Evolutionary conservation across 1,140 invertebrate genomes (phyloP), one percentile per base, ranked within the genome.

Genomic region (Lepidurus packardi): DNA sequence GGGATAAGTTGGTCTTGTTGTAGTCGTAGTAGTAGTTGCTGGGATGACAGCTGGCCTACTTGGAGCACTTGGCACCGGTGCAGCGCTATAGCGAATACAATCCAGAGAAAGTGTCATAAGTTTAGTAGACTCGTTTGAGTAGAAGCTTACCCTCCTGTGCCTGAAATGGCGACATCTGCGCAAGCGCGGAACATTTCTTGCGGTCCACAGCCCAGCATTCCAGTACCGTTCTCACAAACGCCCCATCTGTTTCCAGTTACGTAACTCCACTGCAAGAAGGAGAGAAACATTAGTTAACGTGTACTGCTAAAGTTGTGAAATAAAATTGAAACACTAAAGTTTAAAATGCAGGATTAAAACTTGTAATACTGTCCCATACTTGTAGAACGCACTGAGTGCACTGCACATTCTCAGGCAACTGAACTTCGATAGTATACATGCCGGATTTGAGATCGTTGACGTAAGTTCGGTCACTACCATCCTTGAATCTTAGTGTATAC

Each of bases 181-280:
- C 84, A 85, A 7, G 83, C 83, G 41, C 84, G 76, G 79, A 85
- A 85, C 11, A 82, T 83, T 79, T 85, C 84, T 78, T 85, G 84
- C 4, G 84, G 83, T 16, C 87, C 87, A 80, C 85, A 87, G 0
- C 86, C 86, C 4, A 83, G 43, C 53, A 73, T 78, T 43, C 80
- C 80, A 9, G 75, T 80, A 79, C 84, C 84, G 75, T 83, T 81
- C 13, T 80, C 78, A 75, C 84, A 85, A 13, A 78, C 78, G 9
- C 85, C 85, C 84, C 84, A 85, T 77, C 84, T 83, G 76, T 85
- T 85, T 43, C 82, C 84, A 80, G 81, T 79, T 34, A 76, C 73
- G 79, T 81, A 81, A 34, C 76, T 81, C 81, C 81, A 81, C 77
- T 81, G 65, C n/a, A n/a, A 73, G n/a, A 73, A 24, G 24, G n/a